phyloP scores from a whole-genome alignment of 2,113 vertebrate species.

The Centropristis striata region DNA sequence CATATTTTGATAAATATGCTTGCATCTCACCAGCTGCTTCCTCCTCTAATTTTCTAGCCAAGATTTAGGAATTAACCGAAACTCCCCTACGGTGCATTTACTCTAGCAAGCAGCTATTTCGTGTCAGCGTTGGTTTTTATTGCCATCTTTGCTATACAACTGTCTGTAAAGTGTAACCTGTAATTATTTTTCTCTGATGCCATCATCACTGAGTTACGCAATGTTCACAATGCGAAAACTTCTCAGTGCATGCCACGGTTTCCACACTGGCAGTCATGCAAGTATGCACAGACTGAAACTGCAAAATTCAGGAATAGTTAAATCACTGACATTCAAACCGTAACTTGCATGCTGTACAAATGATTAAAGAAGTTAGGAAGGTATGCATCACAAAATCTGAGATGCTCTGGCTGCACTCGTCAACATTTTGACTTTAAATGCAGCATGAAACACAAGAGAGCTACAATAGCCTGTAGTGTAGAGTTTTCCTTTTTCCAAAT shows the following conservation, averaged over 20 bases:
- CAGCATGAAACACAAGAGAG: slow-evolving; percentile 1
- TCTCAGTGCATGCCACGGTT: slow-evolving; percentile 22
- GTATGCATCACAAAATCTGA: slow-evolving; percentile 13
- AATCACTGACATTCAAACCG: slow-evolving; percentile 23
- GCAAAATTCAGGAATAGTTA: slow-evolving; percentile 17
- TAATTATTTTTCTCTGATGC: slow-evolving; percentile 48
- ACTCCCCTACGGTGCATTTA: slow-evolving; percentile 3
- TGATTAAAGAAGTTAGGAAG: slow-evolving; percentile 20
- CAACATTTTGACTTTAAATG: neutral
- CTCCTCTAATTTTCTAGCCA: slow-evolving; percentile 47
- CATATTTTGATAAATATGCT: slow-evolving; percentile 62
- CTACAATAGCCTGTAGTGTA: neutral
- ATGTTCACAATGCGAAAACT: slow-evolving; percentile 7
- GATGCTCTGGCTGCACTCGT: neutral
- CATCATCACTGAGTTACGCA: slow-evolving; percentile 43
- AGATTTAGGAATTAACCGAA: slow-evolving; percentile 34
- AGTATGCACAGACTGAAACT: slow-evolving; percentile 6
- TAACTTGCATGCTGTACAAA: slow-evolving; percentile 17
- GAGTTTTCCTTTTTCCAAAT: slow-evolving; percentile 6
- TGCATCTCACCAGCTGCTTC: slow-evolving; percentile 72
- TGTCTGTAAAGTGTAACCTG: slow-evolving; percentile 44
- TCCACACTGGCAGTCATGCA: slow-evolving; percentile 26
- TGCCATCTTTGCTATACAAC: slow-evolving; percentile 35
- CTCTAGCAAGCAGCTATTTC: slow-evolving; percentile 21
- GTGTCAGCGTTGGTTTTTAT: slow-evolving; percentile 36